Conservation (phyloP, 2,113 vertebrate genomes). For the Rhabdomys dilectus region DNA sequence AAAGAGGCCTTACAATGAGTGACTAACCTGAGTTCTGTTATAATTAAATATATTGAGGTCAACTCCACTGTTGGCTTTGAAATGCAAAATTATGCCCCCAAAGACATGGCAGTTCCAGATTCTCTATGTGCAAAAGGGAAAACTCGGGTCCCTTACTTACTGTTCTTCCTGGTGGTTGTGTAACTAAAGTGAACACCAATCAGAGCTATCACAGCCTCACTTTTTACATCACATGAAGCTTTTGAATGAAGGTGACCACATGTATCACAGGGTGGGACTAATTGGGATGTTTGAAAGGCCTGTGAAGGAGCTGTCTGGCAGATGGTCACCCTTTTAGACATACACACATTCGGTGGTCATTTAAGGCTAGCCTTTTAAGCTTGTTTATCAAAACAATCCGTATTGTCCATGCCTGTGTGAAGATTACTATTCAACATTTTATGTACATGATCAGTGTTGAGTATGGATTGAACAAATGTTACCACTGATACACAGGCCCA, state of each 20-base stretch:
- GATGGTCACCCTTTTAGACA: neutral
- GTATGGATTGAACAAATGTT: neutral
- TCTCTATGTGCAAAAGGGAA: neutral
- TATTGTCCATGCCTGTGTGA: neutral
- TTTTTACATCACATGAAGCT: neutral
- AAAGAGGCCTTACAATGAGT: neutral
- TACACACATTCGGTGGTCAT: neutral
- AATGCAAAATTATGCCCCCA: neutral
- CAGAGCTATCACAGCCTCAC: neutral
- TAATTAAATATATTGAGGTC: slow-evolving; percentile 5
- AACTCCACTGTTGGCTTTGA: neutral
- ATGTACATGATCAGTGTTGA: neutral
- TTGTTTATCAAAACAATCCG: neutral
- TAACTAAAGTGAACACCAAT: neutral
- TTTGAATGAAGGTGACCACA: neutral
- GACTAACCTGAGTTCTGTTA: neutral
- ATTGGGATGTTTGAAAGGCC: neutral
- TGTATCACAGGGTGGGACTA: neutral
- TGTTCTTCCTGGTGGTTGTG: neutral
- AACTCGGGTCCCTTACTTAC: neutral
- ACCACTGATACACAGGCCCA: neutral
- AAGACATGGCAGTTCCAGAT: neutral
- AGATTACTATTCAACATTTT: neutral
- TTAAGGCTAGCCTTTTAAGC: neutral
- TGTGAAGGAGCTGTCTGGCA: neutral